Evolutionary conservation across 2,888 invertebrate species (phyloP).

Genomic region (Drosophila merina): DNA sequence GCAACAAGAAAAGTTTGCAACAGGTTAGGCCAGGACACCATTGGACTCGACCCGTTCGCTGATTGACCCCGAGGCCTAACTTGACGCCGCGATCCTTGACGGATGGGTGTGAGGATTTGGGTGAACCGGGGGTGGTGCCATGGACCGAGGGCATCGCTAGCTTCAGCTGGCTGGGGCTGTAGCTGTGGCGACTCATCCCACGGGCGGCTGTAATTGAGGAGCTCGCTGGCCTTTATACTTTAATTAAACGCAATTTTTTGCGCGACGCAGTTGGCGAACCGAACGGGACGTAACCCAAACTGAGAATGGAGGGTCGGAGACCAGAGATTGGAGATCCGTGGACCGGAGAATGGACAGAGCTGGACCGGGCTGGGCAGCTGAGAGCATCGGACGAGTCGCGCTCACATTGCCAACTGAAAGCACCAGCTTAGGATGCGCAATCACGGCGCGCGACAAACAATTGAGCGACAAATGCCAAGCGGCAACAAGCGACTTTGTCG

Average conservation of each 20-base stretch:
- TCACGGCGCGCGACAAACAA: conserved; percentile 75
- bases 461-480: conserved; percentile 59
- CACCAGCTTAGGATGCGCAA: conserved; percentile 56
- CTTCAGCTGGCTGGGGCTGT: conserved; percentile 53
- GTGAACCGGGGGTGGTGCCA: conserved; percentile 16
- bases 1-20: conserved; percentile 82
- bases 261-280: conserved; percentile 70
- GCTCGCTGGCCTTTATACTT: conserved; percentile 69
- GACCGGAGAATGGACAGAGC: conserved; percentile 22
- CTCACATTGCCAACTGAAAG: conserved; percentile 63
- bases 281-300: conserved; percentile 38
- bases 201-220: conserved; percentile 34
- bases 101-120: neutral
- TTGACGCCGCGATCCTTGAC: conserved; percentile 51
- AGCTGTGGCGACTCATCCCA: conserved; percentile 61
- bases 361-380: conserved; percentile 5
- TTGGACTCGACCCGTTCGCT: conserved; percentile 82
- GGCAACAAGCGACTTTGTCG: conserved; percentile 28
- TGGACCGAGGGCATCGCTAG: conserved; percentile 72
- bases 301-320: conserved; percentile 34
- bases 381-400: conserved; percentile 54
- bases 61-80: conserved; percentile 81
- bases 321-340: conserved; percentile 6
- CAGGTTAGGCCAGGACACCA: conserved; percentile 84
- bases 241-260: conserved; percentile 77